These are phyloP conservation scores for Chrysemys picta DNA, from an alignment of 2,113 vertebrate species.

Conservation along the genomic window DNA sequence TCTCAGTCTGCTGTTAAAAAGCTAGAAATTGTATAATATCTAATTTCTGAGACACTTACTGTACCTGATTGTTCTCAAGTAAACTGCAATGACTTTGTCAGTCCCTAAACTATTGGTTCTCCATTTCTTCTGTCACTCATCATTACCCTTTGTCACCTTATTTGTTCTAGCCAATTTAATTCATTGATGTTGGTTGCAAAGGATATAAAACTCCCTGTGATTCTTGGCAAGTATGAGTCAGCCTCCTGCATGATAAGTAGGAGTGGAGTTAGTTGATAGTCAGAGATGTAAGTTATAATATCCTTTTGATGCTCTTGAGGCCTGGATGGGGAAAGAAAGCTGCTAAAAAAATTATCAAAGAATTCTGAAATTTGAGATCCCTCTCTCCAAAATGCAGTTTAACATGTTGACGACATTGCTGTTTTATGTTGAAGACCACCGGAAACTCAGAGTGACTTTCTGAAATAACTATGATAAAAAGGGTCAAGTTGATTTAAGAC, in stretches of 20 bases:
- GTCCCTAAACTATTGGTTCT: slow-evolving; percentile 56
- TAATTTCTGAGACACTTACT: slow-evolving; percentile 45
- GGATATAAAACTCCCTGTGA: slow-evolving; percentile 59
- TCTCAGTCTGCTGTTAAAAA: slow-evolving; percentile 14
- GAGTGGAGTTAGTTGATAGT: not conserved
- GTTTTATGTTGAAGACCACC: slow-evolving; percentile 3
- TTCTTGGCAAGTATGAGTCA: slow-evolving; percentile 63
- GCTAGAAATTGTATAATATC: slow-evolving; percentile 5
- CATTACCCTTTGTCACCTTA: slow-evolving; percentile 76
- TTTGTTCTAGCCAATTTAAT: slow-evolving; percentile 82
- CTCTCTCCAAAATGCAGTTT: slow-evolving; percentile 1
- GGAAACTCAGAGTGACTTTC: not conserved
- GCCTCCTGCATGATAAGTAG: slow-evolving; percentile 45
- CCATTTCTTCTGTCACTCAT: slow-evolving; percentile 68
- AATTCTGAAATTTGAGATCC: not conserved
- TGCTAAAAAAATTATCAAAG: not conserved
- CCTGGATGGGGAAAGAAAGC: not conserved
- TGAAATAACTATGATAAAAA: not conserved
- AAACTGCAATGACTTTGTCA: slow-evolving; percentile 39
- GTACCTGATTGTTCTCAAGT: slow-evolving; percentile 37
- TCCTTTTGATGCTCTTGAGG: slow-evolving; percentile 26
- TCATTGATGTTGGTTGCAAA: slow-evolving; percentile 74
- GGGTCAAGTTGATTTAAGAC: not conserved
- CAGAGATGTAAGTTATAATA: slow-evolving; percentile 20
- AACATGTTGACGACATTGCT: not conserved